phyloP scores from a whole-genome alignment of 1,140 invertebrate species.

The Drosophila baimaii region DNA sequence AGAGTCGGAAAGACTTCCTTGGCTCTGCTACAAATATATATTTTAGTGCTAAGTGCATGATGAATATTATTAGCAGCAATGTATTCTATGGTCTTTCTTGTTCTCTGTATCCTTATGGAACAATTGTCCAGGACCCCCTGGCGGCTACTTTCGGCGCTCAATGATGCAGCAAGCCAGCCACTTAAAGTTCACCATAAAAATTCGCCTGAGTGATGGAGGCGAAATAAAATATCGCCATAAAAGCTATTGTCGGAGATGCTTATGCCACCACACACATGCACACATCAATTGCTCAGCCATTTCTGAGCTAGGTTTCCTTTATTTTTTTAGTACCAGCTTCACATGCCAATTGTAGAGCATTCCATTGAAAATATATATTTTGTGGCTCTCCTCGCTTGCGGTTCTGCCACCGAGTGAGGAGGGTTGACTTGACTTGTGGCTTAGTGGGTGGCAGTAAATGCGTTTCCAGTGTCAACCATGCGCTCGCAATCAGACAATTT shows the following conservation, averaged over 20 bases:
- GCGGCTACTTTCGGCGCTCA: constrained; percentile 20
- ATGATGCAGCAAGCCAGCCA: constrained; percentile 53
- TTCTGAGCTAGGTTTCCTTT: constrained; percentile 5
- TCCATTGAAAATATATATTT: constrained; percentile 21
- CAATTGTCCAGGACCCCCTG: constrained; percentile 3
- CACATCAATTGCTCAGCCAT: constrained; percentile 24
- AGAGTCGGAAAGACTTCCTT: background rate
- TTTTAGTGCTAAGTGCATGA: constrained; percentile 12
- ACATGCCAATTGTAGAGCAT: constrained; percentile 9
- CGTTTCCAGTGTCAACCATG: constrained; percentile 72
- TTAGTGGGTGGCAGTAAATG: constrained; percentile 41
- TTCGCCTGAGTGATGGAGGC: constrained; percentile 45
- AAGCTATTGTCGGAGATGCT: constrained; percentile 18
- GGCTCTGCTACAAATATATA: constrained; percentile 11
- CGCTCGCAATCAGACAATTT: constrained; percentile 61
- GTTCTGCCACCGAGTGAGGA: background rate
- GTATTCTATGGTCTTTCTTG: constrained; percentile 9
- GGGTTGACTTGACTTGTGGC: background rate
- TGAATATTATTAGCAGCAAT: constrained; percentile 19
- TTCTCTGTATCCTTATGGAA: constrained; percentile 13
- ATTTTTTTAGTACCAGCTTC: constrained; percentile 1
- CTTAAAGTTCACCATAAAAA: constrained; percentile 66
- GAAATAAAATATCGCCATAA: constrained; percentile 51
- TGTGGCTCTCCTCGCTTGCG: background rate
- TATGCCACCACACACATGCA: too few relatives aligned